phyloP scores from a whole-genome alignment of 2,888 invertebrate species.

The Geophilus truncorum region DNA sequence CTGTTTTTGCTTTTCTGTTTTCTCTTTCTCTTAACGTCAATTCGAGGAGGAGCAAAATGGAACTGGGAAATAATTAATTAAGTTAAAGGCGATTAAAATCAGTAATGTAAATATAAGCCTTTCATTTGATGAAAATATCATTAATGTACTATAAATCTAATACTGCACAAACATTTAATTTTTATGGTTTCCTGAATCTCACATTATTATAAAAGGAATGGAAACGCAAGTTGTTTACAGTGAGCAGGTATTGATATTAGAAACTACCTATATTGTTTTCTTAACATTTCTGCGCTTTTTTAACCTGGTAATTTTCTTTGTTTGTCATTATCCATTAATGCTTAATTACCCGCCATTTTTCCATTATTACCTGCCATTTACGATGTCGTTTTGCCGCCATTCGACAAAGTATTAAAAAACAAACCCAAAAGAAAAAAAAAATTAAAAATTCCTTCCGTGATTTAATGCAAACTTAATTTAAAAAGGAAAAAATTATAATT shows the following conservation, averaged over 20 bases:
- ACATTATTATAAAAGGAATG: background rate
- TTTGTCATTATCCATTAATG: slow-evolving; percentile 14
- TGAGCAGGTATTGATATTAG: background rate
- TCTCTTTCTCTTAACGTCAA: background rate
- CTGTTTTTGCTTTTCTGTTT: background rate
- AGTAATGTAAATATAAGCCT: too few relatives aligned
- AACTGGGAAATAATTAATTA: too few relatives aligned
- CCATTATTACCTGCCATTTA: slow-evolving; percentile 25
- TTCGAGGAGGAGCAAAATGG: background rate
- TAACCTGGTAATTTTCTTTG: background rate
- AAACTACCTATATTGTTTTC: background rate
- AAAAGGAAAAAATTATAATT: background rate
- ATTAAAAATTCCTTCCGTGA: background rate
- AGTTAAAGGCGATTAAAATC: too few relatives aligned
- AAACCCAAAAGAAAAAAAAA: background rate
- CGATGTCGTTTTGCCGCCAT: background rate
- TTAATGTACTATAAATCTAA: too few relatives aligned
- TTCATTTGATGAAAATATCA: too few relatives aligned
- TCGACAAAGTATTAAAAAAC: background rate
- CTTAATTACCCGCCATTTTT: slow-evolving; percentile 18
- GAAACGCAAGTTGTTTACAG: background rate
- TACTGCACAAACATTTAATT: too few relatives aligned
- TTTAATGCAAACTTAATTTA: background rate
- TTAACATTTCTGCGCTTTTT: background rate
- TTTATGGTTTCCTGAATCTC: too few relatives aligned